These are phyloP conservation scores for Pyralis farinalis DNA, from an alignment of 2,888 invertebrate species.

Conservation along the genomic window DNA sequence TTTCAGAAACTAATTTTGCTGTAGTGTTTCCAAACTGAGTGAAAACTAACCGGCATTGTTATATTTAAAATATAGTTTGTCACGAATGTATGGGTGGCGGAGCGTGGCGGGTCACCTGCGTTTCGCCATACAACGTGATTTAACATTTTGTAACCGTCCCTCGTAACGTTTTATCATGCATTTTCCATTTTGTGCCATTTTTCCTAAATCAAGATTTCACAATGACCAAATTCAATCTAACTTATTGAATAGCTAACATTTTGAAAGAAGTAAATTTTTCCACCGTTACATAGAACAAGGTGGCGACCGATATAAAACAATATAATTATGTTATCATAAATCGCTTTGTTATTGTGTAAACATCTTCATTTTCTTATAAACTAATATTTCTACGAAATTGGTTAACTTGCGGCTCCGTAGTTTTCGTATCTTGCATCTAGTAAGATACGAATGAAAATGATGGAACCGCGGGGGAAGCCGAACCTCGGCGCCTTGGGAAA, in stretches of 20 bases:
- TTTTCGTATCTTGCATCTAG: no score
- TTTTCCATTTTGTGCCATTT: slow-evolving; percentile 25
- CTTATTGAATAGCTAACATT: slow-evolving; percentile 14
- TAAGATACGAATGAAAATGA: no score
- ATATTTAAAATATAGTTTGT: slow-evolving; percentile 20
- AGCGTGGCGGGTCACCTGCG: slow-evolving; percentile 23
- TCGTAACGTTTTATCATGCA: slow-evolving; percentile 21
- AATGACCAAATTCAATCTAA: slow-evolving; percentile 27
- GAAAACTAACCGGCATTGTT: slow-evolving; percentile 31
- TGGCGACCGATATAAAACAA: no score
- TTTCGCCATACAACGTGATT: slow-evolving; percentile 47
- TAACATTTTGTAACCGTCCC: slow-evolving; percentile 34
- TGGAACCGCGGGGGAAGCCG: no score
- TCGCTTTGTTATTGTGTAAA: no score
- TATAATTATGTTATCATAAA: no score
- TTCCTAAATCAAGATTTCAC: slow-evolving; percentile 23
- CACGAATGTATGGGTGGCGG: slow-evolving; percentile 22
- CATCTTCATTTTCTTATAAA: no score
- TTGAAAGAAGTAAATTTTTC: no score
- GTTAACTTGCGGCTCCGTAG: no score
- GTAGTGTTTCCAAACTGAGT: slow-evolving; percentile 24
- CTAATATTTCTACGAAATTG: no score
- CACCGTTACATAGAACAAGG: no score
- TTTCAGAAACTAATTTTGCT: background rate
- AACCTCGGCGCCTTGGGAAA: background rate